Conservation (phyloP, 2,797 vertebrate genomes). For the Vespertilio murinus region DNA sequence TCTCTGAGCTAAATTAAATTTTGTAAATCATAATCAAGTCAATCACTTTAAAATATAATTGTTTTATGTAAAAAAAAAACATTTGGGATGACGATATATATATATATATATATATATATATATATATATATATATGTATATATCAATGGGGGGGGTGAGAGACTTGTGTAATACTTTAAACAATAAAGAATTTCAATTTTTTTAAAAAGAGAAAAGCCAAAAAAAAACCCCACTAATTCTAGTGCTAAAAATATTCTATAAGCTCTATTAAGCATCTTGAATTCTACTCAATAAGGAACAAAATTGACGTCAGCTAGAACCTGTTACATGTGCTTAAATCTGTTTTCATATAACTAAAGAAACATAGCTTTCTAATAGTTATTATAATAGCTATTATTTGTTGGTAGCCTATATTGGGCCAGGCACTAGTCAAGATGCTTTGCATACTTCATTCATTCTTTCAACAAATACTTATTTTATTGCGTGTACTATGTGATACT, state of each 20-base stretch:
- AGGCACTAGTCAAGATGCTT: not conserved
- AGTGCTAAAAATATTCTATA: conserved; percentile 27
- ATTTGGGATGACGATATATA: too few species aligned
- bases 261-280: conserved; percentile 42
- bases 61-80: not conserved
- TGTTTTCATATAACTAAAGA: conserved; percentile 17
- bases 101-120: too few species aligned
- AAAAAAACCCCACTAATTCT: conserved; percentile 56
- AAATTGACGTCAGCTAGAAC: not conserved
- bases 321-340: not conserved
- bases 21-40: not conserved
- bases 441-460: not conserved
- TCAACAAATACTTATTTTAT: conserved; percentile 22
- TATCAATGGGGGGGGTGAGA: too few species aligned
- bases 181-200: too few species aligned
- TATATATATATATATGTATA: too few species aligned
- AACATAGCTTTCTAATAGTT: conserved; percentile 9
- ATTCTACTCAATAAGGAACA: conserved; percentile 27
- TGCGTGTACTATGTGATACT: not conserved
- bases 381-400: not conserved
- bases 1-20: not conserved
- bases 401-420: not conserved
- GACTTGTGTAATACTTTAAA: too few species aligned
- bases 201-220: not conserved
- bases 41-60: not conserved